Base-by-base conservation (phyloP, 2,888 invertebrate genomes). In the Melinaea marsaeus region DNA sequence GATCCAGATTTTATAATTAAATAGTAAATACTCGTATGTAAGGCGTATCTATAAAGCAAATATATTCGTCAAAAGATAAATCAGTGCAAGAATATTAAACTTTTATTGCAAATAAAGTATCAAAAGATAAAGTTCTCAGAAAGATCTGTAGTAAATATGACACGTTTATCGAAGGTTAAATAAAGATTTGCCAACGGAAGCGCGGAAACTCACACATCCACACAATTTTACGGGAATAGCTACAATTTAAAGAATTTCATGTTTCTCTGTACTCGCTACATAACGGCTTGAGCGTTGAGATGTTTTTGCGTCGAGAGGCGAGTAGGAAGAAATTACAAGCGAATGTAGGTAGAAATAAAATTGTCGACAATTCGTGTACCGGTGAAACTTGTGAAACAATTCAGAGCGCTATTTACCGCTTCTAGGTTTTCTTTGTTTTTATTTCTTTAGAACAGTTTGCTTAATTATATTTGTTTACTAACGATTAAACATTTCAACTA, bases 201-300 rank as follows among this genome's bases (percentile, higher is more conserved):
- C 51, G 22, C 32, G 51, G 32, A 51, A 51, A 51, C 32, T 51
- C 51, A 51, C 51, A 51, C 51, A 51, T 51, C 51, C 22, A 51
- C 51, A 51, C 22, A 51, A 51, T 32, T 51, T 32, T 32, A 51
- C 51, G 22, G 51, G 51, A 51, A 51, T 51, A 5, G 51, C 51
- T 51, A 51, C 51, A 51, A 51, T 51, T 51, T 51, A 51, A 51
- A 51, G 51, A 51, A 51, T 51, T 51, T 51, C 51, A 51, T 51
- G 51, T 51, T 51, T 51, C 51, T 32, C 51, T 9, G 51, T 51
- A 9, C 51, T 51, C 51, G 51, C 51, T 51, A 51, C 51, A 51
- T 51, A 51, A 51, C 51, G 32, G 32, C 51, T 51, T 51, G 51
- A 51, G 32, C 32, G 51, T 32, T 51, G 51, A 51, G 51, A 51